Base-by-base conservation (phyloP, 2,113 vertebrate species). In the Neopipo cinnamomea region DNA sequence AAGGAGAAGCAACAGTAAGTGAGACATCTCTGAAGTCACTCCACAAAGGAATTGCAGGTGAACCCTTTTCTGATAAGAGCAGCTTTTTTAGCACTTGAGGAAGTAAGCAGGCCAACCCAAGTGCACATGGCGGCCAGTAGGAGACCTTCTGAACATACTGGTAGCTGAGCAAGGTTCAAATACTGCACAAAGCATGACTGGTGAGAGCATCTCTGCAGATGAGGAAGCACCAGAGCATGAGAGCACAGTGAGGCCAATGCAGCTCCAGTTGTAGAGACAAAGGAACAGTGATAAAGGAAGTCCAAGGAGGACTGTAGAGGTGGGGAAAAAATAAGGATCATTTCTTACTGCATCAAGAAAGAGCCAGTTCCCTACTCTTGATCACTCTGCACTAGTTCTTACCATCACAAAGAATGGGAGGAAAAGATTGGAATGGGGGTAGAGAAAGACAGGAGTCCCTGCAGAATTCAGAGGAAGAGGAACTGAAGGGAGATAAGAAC, bases 191-290 rank as follows among this genome's bases (percentile, higher is more conserved):
- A 86, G 8, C 24, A 55, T 23, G 75, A 35, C 14, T 66, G 27
- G 7, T 66, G 73, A 59, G 58, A 80, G 27, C 42, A 46, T 37
- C 39, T 85, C 3, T 0, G 39, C 7, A 33, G 33, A n/a, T 28
- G 76, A 17, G 62, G 39, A 63, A 87, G 42, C 30, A 71, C 9
- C 19, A 33, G 33, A 55, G 19, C 22, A 5, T 23, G 35, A 89
- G 14, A 4, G 0, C 1, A 1, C 35, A 46, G 11, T 46, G 71
- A 80, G n/a, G 18, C 52, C 39, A 16, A 2, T 47, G 44, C 24
- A 84, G 41, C 18, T n/a, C 10, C n/a, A 35, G 42, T 11, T 81
- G 62, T 11, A 70, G 65, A 81, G 44, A 16, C 52, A 47, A 63
- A 87, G n/a, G 33, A 66, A 8, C 42, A 8, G 5, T 4, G 6